A percentile compares a stretch with the other conserved stretches of the same genome.
Evolutionary conservation across 1,140 invertebrate species (phyloP).

Genomic region (Aphis gossypii): DNA sequence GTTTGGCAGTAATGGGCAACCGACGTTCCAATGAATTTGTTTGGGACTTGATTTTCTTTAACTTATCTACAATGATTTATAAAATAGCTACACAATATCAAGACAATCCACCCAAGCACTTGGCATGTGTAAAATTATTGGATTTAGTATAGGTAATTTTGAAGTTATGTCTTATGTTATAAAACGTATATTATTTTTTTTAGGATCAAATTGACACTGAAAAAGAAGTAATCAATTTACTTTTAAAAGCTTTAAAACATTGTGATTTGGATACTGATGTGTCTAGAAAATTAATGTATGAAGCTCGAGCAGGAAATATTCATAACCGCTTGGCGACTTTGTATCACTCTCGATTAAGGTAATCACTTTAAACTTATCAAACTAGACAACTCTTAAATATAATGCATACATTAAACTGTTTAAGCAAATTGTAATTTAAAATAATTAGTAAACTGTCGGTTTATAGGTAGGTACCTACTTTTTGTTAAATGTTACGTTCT

Average conservation of each 20-base stretch:
- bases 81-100: conserved; percentile 81
- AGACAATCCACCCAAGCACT: conserved; percentile 70
- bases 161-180: neutral
- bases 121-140: neutral
- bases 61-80: conserved; percentile 82
- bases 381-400: too few relatives aligned
- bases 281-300: conserved; percentile 77
- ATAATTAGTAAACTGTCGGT: too few relatives aligned
- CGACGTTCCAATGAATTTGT: conserved; percentile 71
- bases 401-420: too few relatives aligned
- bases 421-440: too few relatives aligned
- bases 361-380: conserved; percentile 20
- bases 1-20: conserved; percentile 70
- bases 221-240: conserved; percentile 76
- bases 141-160: neutral
- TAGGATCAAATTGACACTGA: conserved; percentile 69
- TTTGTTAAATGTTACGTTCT: neutral
- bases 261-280: conserved; percentile 76
- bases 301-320: conserved; percentile 80
- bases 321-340: conserved; percentile 80
- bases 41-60: conserved; percentile 84
- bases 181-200: neutral
- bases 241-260: conserved; percentile 78
- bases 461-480: too few relatives aligned
- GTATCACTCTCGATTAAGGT: conserved; percentile 78